These are phyloP conservation scores for Drosophila repletoides DNA, from an alignment of 1,140 invertebrate species.

Conservation along the genomic window DNA sequence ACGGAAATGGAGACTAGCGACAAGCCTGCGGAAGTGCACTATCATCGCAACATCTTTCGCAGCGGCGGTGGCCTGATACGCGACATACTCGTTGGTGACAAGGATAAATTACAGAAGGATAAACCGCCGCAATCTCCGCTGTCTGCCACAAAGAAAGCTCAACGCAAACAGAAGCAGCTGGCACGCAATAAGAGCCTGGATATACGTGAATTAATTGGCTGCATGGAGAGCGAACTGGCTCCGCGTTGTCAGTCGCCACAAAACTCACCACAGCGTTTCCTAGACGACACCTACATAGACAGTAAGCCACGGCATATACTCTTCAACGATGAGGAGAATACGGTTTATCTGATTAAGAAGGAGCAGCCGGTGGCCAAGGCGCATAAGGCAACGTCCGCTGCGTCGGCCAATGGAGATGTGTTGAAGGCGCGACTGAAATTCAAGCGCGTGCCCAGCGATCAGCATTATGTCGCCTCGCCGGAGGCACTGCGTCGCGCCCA, in stretches of 20 bases:
- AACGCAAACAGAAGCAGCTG: constrained; percentile 58
- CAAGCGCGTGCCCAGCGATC: constrained; percentile 62
- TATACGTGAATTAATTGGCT: constrained; percentile 71
- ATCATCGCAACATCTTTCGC: constrained; percentile 75
- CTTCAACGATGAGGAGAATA: constrained; percentile 79
- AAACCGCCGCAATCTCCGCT: constrained; percentile 58
- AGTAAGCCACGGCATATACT: constrained; percentile 76
- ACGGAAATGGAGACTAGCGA: background rate
- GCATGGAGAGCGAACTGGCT: constrained; percentile 57
- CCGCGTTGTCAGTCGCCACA: constrained; percentile 10
- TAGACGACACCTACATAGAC: constrained; percentile 79
- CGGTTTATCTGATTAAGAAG: constrained; percentile 76
- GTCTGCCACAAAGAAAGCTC: constrained; percentile 41
- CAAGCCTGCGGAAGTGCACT: constrained; percentile 55
- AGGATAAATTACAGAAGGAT: constrained; percentile 68
- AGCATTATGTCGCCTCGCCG: constrained; percentile 54
- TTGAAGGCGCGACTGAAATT: constrained; percentile 70
- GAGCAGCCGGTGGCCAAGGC: constrained; percentile 68
- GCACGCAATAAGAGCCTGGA: constrained; percentile 76
- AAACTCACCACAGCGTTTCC: constrained; percentile 55
- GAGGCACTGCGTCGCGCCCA: constrained; percentile 61
- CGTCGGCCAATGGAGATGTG: constrained; percentile 41
- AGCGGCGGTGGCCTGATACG: constrained; percentile 75
- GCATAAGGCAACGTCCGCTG: constrained; percentile 2
- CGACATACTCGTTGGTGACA: constrained; percentile 67